phyloP scores from a whole-genome alignment of 2,113 vertebrate species.

The Phalacrocorax brasilianus region DNA sequence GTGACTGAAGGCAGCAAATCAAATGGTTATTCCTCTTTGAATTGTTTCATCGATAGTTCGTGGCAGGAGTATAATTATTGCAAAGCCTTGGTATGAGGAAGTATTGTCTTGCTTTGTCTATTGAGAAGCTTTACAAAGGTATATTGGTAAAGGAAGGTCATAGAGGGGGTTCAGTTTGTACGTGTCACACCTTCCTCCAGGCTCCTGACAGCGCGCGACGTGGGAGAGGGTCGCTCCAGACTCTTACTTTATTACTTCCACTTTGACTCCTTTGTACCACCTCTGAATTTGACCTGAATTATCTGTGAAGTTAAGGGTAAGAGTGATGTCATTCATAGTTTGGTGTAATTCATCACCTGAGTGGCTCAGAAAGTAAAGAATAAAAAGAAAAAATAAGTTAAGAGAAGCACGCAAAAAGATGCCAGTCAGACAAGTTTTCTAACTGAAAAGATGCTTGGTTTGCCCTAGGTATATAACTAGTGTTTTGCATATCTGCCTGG shows the following conservation, averaged over 20 bases:
- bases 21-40: background rate
- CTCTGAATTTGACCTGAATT: background rate
- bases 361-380: background rate
- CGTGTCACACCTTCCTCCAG: background rate
- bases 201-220: fast-evolving
- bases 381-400: background rate
- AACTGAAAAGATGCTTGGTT: background rate
- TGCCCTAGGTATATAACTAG: background rate
- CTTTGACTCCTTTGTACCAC: background rate
- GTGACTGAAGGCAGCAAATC: background rate
- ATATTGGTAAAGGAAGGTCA: background rate
- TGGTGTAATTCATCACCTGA: background rate
- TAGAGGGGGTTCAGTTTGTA: background rate
- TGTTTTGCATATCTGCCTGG: background rate
- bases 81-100: background rate
- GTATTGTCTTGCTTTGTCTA: background rate
- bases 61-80: background rate
- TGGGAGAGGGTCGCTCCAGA: fast-evolving
- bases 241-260: background rate
- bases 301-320: background rate
- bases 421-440: background rate
- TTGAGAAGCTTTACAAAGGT: background rate
- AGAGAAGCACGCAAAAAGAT: background rate
- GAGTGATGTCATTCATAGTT: background rate
- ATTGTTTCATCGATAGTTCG: background rate